Evolutionary conservation across 1,140 invertebrate genomes (phyloP).

Genomic region (Meloidogyne exigua): DNA sequence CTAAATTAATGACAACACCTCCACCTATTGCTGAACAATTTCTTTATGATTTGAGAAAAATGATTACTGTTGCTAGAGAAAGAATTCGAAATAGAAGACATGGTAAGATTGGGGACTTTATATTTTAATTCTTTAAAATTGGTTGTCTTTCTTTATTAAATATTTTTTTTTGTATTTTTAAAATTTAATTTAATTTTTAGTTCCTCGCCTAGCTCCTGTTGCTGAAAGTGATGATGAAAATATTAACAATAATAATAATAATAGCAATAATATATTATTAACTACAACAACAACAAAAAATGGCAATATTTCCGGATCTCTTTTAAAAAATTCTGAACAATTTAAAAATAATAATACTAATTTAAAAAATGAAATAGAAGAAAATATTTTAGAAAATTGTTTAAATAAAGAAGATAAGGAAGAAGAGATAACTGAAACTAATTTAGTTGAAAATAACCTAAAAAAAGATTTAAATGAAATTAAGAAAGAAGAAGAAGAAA

Average conservation of each 20-base stretch:
- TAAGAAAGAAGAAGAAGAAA: background rate
- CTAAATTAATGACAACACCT: slow-evolving; percentile 46
- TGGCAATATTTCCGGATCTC: background rate
- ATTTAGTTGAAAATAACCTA: background rate
- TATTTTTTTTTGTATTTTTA: slow-evolving; percentile 21
- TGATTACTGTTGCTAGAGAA: slow-evolving; percentile 51
- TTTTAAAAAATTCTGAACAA: background rate
- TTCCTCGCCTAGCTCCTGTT: slow-evolving; percentile 16
- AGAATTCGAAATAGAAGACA: slow-evolving; percentile 43
- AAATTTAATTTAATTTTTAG: background rate
- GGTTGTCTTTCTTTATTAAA: too few relatives aligned
- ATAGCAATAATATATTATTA: background rate
- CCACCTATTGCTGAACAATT: slow-evolving; percentile 56
- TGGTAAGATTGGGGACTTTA: background rate
- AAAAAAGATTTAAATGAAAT: background rate
- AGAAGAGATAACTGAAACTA: background rate
- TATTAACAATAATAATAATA: background rate
- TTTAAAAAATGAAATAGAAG: background rate
- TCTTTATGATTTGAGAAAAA: slow-evolving; percentile 51
- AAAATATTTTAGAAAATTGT: background rate
- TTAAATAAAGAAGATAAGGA: background rate
- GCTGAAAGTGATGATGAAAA: slow-evolving; percentile 24
- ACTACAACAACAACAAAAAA: background rate
- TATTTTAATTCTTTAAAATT: too few relatives aligned
- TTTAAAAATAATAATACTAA: background rate